Evolutionary conservation across 2,113 vertebrate species (phyloP).

Genomic region (Calypte anna): DNA sequence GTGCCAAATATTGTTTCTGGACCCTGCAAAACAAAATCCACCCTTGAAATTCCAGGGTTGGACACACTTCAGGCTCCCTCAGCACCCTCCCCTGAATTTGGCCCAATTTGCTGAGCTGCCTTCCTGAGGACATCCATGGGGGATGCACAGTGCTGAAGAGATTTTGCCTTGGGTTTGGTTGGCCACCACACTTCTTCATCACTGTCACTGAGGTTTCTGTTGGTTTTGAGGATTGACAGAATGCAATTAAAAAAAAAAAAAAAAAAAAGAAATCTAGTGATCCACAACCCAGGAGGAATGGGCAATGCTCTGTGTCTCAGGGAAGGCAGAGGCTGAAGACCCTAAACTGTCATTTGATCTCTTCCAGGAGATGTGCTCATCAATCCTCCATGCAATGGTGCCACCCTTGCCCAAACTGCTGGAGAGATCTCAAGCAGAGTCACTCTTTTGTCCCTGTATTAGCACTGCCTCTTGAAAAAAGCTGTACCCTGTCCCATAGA

Average conservation of each 20-base stretch:
- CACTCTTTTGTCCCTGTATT: background rate
- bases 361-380: background rate
- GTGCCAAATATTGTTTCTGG: background rate
- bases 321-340: background rate
- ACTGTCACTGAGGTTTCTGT: conserved; percentile 27
- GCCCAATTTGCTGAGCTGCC: background rate
- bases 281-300: background rate
- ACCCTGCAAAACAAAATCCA: background rate
- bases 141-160: background rate
- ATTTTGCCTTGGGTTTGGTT: conserved; percentile 1
- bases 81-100: background rate
- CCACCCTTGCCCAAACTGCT: background rate
- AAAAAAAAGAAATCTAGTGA: conserved; percentile 63
- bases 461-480: background rate
- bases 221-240: conserved; percentile 31
- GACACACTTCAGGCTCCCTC: background rate
- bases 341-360: background rate
- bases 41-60: background rate
- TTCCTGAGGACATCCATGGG: background rate
- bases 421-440: background rate
- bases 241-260: conserved; percentile 54
- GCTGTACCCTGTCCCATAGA: background rate
- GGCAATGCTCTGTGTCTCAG: background rate
- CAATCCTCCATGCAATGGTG: background rate
- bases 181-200: background rate